Percentiles rank a stretch among this genome's conserved stretches.
Evolutionary conservation across 2,888 invertebrate genomes (phyloP).

Genomic region (Tachina grossa): DNA sequence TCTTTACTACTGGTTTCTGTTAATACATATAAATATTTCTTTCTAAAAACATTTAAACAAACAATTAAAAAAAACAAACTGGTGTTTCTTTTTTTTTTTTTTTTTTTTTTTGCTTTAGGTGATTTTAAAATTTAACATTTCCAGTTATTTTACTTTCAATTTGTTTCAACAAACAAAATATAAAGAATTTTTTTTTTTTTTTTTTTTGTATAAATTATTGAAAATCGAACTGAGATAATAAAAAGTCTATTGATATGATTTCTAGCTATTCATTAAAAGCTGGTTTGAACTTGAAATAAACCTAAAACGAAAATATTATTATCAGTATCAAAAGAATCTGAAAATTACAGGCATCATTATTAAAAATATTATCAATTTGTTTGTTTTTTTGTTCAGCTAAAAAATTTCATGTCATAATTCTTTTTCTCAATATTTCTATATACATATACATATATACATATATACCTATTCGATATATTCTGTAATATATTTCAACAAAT

Average conservation of each 20-base stretch:
- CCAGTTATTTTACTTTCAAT: constrained; percentile 67
- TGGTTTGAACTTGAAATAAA: constrained; percentile 44
- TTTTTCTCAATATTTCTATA: not conserved
- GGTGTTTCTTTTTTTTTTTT: too few species aligned
- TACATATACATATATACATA: too few species aligned
- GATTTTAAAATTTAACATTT: constrained; percentile 44
- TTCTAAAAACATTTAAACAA: constrained; percentile 5
- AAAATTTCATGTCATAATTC: not conserved
- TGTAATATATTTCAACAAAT: not conserved
- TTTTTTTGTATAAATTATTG: constrained; percentile 50
- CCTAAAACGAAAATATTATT: constrained; percentile 34
- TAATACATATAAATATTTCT: not conserved
- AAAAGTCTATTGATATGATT: constrained; percentile 42
- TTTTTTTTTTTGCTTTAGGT: constrained; percentile 31
- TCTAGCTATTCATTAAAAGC: constrained; percentile 30
- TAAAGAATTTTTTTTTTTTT: not conserved
- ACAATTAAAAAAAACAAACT: constrained; percentile 28
- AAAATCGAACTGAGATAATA: constrained; percentile 20
- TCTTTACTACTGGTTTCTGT: constrained; percentile 25
- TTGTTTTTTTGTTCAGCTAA: constrained; percentile 3
- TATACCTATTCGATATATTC: too few species aligned
- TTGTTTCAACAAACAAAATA: constrained; percentile 1
- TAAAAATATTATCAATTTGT: constrained; percentile 37
- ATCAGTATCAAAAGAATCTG: constrained; percentile 39
- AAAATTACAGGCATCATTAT: constrained; percentile 22